Evolutionary conservation across 1,140 invertebrate species (phyloP), one percentile per base, ranked within the genome.

Genomic region (Dendrolimus kikuchii): DNA sequence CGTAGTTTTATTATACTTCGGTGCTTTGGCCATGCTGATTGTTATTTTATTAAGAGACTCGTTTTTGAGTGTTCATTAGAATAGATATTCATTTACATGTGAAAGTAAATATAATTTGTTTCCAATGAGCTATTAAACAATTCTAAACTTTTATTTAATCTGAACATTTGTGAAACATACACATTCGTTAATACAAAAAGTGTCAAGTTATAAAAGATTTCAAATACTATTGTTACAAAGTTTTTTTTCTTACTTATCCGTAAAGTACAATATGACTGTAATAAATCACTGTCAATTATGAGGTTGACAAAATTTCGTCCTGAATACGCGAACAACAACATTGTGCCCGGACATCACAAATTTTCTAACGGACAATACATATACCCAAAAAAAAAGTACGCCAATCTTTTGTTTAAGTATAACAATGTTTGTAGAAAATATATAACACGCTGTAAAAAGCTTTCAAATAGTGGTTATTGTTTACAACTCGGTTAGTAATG

Each of bases 1-100:
- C 59, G 76, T 77, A 73, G 51, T 68, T 74, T 71, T 74, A 80
- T 74, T 77, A 73, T 72, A 80, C 77, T 76, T 78, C 62, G 66
- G 71, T 76, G 73, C 82, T 86, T 86, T 86, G 82, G 82, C 76
- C 74, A 79, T 76, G 68, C 69, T 68, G 62, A 60, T 70, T 53
- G 55, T 63, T 56, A 58, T 67, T 68, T 67, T 53, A 59, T 60
- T 51, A 58, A 54, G 49, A 60, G 63, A 47, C 41, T 56, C 59
- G 47, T 48, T 48, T 55, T 47, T 7, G 23, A 47, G 38, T 6
- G 9, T 36, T 40, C 45, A 42, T 6, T 53, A 37, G 37, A 53
- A 42, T 47, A 53, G 37, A 53, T 45, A 52, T 39, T 40, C 7
- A 53, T 53, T 42, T 43, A 38, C 46, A 23, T 53, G 39, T 46